Percentiles rank a stretch among this genome's conserved stretches.
phyloP scores from a whole-genome alignment of 2,113 vertebrate species.

The Zosterops japonicus region DNA sequence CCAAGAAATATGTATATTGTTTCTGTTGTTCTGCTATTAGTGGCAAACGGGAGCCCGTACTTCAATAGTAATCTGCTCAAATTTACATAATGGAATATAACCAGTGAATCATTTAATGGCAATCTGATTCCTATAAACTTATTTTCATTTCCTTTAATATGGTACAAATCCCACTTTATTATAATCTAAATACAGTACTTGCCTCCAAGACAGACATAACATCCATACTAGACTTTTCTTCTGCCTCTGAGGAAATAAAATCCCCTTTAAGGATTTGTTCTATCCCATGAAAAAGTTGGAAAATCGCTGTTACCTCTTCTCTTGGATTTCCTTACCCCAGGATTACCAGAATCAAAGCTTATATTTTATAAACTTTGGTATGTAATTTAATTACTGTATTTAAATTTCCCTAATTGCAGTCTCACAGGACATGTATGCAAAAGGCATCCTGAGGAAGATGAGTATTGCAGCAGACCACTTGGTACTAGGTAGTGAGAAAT shows the following conservation, averaged over 20 bases:
- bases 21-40: background rate
- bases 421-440: background rate
- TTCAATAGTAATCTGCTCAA: background rate
- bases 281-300: background rate
- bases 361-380: background rate
- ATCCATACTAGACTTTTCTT: background rate
- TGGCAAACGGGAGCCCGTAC: background rate
- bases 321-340: background rate
- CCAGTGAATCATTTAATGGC: background rate
- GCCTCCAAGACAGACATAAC: background rate
- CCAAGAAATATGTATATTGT: rapidly evolving
- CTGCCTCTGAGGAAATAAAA: background rate
- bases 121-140: background rate
- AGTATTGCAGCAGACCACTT: background rate
- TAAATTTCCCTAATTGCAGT: background rate
- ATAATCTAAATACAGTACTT: background rate
- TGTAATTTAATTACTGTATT: background rate
- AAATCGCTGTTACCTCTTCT: background rate
- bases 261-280: background rate
- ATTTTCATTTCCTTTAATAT: background rate
- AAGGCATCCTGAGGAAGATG: background rate
- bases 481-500: background rate
- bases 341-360: background rate
- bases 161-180: background rate
- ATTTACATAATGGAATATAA: background rate